Conservation (phyloP, 1,140 invertebrate genomes). For the Danaus melanippus region DNA sequence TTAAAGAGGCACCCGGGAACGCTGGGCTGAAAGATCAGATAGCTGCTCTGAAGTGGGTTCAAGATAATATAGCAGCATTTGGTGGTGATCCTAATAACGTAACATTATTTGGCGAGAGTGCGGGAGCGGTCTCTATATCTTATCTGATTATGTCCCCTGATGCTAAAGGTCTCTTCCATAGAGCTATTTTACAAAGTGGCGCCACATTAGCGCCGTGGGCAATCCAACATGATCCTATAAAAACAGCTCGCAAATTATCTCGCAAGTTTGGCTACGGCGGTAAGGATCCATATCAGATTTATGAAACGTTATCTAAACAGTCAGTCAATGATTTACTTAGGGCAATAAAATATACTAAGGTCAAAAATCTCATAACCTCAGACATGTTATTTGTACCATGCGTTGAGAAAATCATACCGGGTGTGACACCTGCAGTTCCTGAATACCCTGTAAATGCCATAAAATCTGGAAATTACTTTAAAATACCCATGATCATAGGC, state of each 20-base stretch:
- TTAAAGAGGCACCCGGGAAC: constrained; percentile 74
- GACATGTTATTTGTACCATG: constrained; percentile 57
- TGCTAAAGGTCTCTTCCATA: constrained; percentile 54
- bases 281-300: constrained; percentile 48
- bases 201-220: constrained; percentile 78
- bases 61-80: constrained; percentile 70
- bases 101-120: constrained; percentile 65
- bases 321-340: constrained; percentile 40
- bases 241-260: constrained; percentile 48
- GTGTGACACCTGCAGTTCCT: constrained; percentile 42
- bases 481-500: constrained; percentile 62
- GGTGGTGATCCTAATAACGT: constrained; percentile 66
- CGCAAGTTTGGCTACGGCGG: constrained; percentile 52
- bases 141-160: constrained; percentile 54
- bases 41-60: constrained; percentile 73
- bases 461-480: constrained; percentile 49
- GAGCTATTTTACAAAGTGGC: constrained; percentile 78
- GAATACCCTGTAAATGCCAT: constrained; percentile 52
- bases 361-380: constrained; percentile 39
- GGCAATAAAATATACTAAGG: constrained; percentile 35
- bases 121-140: constrained; percentile 60
- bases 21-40: constrained; percentile 75
- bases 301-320: constrained; percentile 44
- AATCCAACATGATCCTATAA: constrained; percentile 53
- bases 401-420: constrained; percentile 47